phyloP scores from a whole-genome alignment of 2,797 vertebrate species.

The Melanotaenia nigrans region DNA sequence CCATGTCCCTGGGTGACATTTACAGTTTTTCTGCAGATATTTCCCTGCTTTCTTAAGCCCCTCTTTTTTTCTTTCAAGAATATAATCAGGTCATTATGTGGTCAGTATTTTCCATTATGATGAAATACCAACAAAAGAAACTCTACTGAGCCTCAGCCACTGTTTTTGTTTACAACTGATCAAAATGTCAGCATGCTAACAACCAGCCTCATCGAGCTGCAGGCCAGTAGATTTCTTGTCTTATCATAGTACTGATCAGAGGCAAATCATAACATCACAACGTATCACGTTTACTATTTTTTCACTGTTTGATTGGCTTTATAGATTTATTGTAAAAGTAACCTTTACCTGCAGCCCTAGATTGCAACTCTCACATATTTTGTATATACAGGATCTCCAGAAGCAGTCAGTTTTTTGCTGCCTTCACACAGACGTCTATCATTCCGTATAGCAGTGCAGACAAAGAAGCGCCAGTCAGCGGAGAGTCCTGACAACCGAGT shows the following conservation, averaged over 20 bases:
- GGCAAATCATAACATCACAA: too few relatives aligned
- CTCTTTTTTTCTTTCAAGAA: not conserved
- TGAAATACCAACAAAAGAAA: not conserved
- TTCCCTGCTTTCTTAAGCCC: not conserved
- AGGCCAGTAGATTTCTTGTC: not conserved
- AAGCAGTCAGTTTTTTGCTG: constrained; percentile 40
- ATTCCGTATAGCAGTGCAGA: constrained; percentile 49
- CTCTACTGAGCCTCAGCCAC: too few relatives aligned
- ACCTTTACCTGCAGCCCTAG: constrained; percentile 1
- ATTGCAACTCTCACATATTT: constrained; percentile 11
- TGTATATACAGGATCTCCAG: constrained; percentile 10
- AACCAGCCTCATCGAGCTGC: not conserved
- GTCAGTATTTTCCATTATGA: not conserved
- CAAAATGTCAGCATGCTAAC: not conserved
- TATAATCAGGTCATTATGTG: not conserved
- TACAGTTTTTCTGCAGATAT: not conserved
- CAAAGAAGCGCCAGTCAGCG: constrained; percentile 52
- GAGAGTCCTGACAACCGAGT: constrained; percentile 45
- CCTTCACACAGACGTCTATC: constrained; percentile 60
- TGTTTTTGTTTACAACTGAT: not conserved
- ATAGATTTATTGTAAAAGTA: not conserved
- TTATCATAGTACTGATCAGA: not conserved
- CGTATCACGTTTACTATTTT: not conserved
- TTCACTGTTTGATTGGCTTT: not conserved
- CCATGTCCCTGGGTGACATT: not conserved